phyloP scores from a whole-genome alignment of 2,113 vertebrate genomes.

The Suncus etruscus region DNA sequence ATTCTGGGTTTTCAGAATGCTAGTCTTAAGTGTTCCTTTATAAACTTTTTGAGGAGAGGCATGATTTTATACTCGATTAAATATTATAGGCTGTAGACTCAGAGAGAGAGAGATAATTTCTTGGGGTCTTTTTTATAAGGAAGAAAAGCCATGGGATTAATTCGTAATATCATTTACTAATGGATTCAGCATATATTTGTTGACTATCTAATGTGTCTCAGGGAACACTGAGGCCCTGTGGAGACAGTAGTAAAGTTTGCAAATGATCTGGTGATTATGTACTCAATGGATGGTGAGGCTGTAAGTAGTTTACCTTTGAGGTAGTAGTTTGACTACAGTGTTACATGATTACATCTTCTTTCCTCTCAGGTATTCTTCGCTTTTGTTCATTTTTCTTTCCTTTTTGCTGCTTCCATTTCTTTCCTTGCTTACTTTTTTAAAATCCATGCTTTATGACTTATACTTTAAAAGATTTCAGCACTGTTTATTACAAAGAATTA shows the following conservation, averaged over 20 bases:
- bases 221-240: background rate
- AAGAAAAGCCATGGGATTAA: constrained; percentile 13
- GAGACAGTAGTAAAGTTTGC: background rate
- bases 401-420: rapidly evolving
- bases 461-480: background rate
- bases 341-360: too few species aligned
- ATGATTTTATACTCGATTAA: constrained; percentile 20
- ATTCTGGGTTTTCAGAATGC: background rate
- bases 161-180: constrained; percentile 41
- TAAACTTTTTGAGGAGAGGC: background rate
- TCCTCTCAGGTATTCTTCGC: too few species aligned
- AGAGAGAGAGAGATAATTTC: constrained; percentile 16
- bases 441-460: constrained; percentile 34
- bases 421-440: background rate
- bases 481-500: constrained; percentile 17
- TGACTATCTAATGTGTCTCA: background rate
- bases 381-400: background rate
- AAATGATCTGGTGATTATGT: background rate
- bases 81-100: background rate
- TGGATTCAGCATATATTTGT: background rate
- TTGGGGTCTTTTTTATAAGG: constrained; percentile 21
- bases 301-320: background rate
- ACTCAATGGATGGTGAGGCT: background rate
- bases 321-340: background rate
- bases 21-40: background rate